phyloP scores from a whole-genome alignment of 2,888 invertebrate species.

The Lasioglossum calceatum region DNA sequence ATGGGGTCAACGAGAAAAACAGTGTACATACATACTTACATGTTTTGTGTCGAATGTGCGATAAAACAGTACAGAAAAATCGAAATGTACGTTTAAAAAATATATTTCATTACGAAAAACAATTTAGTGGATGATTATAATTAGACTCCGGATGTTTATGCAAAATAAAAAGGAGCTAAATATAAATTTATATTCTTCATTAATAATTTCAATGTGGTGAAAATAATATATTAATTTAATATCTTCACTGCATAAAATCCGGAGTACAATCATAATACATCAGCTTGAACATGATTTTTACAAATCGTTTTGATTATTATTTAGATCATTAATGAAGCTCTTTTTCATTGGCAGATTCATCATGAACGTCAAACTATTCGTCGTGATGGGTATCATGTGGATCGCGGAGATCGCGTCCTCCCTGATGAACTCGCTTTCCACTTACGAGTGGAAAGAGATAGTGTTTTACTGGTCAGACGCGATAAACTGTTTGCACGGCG shows the following conservation, averaged over 20 bases:
- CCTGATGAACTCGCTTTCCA: slow-evolving; percentile 58
- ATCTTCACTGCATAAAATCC: no score
- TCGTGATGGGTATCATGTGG: slow-evolving; percentile 93
- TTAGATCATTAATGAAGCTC: neutral
- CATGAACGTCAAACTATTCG: slow-evolving; percentile 90
- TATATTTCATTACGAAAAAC: no score
- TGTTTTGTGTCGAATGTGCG: neutral
- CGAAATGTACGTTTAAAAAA: neutral
- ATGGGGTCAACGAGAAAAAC: neutral
- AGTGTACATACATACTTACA: neutral
- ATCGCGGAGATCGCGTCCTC: slow-evolving; percentile 84
- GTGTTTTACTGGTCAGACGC: slow-evolving; percentile 86
- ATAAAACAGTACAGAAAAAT: neutral
- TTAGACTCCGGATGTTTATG: no score
- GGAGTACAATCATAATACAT: no score
- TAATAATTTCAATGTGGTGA: no score
- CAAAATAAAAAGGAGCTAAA: no score
- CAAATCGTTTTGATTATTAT: neutral
- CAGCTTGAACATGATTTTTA: no score
- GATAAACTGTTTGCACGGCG: slow-evolving; percentile 89
- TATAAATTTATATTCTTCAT: no score
- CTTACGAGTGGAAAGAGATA: slow-evolving; percentile 69
- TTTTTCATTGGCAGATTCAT: slow-evolving; percentile 86
- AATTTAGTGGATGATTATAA: no score
- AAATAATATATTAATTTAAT: no score